Conservation (phyloP, 2,888 invertebrate genomes). For the Trichopria drosophilae region DNA sequence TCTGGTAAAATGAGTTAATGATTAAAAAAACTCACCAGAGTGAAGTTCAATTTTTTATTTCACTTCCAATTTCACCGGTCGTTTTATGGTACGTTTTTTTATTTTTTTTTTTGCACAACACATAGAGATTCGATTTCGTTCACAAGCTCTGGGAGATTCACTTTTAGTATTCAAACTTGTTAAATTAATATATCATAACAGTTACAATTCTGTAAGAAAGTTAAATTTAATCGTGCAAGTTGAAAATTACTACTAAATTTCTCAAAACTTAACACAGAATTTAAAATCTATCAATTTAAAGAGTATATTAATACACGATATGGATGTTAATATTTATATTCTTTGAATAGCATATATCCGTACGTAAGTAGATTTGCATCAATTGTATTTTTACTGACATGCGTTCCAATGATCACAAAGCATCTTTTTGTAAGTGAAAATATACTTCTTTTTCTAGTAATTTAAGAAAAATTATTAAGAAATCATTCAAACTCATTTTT, state of each 20-base stretch:
- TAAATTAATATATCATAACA: constrained; percentile 3
- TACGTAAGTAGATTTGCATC: constrained; percentile 1
- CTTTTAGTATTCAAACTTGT: constrained; percentile 1
- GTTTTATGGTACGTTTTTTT: no score
- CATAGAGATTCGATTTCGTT: background rate
- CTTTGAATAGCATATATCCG: background rate
- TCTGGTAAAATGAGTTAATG: constrained; percentile 1
- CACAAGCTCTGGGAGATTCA: background rate
- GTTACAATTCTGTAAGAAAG: no score
- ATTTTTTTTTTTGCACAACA: no score
- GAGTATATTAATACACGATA: background rate
- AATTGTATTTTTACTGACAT: no score
- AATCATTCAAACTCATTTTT: no score
- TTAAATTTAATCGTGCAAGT: background rate
- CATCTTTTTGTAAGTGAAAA: no score
- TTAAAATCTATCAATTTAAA: background rate
- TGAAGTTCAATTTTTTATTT: constrained; percentile 1
- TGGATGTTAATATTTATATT: constrained; percentile 1
- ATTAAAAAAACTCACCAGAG: background rate
- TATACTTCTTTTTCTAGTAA: no score
- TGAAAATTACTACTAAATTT: constrained; percentile 1
- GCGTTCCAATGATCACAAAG: no score
- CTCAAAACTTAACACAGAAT: background rate
- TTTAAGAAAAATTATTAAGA: no score
- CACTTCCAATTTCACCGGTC: constrained; percentile 3